Percentiles rank a stretch among this genome's conserved stretches.
Evolutionary conservation across 2,888 invertebrate genomes (phyloP).

Genomic region (Machimus atricapillus): DNA sequence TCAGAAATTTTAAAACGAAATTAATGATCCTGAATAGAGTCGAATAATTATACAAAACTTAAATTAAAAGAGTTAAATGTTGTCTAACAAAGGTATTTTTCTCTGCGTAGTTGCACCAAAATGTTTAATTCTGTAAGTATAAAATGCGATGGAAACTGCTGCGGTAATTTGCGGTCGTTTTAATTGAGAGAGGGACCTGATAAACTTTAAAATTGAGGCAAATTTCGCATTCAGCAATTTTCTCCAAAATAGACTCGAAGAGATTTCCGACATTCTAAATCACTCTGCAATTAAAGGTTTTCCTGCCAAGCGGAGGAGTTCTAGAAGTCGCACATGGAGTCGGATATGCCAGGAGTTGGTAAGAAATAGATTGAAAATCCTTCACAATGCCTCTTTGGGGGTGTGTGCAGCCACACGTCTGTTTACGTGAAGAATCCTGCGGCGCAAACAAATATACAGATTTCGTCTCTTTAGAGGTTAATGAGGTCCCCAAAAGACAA

Average conservation of each 20-base stretch:
- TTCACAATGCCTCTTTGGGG: not conserved
- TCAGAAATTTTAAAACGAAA: not conserved
- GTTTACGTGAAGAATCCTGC: not conserved
- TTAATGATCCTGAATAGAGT: no score
- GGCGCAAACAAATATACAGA: not conserved
- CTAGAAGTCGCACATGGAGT: not conserved
- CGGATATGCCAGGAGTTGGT: not conserved
- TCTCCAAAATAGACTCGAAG: not conserved
- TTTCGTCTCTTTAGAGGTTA: not conserved
- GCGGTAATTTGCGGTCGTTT: not conserved
- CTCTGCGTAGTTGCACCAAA: not conserved
- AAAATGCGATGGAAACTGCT: not conserved
- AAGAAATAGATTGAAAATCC: not conserved
- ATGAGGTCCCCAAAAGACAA: not conserved
- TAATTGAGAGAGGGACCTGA: not conserved
- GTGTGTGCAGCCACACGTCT: not conserved
- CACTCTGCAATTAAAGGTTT: not conserved
- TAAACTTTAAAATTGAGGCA: not conserved
- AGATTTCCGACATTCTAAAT: not conserved
- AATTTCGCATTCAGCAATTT: not conserved
- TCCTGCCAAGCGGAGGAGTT: not conserved
- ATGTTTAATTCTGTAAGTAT: not conserved
- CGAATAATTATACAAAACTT: not conserved
- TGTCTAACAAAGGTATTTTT: not conserved
- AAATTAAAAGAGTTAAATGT: not conserved